A percentile compares a stretch with the other conserved stretches of the same genome.
Conservation (phyloP, 1,140 invertebrate genomes). For the Eufriesea mexicana region DNA sequence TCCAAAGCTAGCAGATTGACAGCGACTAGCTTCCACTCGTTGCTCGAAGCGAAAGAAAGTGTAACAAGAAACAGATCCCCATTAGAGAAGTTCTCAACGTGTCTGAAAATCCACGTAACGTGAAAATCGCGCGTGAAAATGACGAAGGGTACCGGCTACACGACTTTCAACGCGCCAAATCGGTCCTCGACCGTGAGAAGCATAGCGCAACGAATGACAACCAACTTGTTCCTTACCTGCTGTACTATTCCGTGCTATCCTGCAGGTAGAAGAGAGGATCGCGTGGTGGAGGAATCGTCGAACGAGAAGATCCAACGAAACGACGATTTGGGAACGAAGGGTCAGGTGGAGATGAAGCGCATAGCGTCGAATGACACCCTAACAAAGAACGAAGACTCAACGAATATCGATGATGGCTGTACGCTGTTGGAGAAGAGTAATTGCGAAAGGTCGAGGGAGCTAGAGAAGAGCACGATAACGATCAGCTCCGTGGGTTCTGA, state of each 20-base stretch:
- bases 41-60: too few relatives aligned
- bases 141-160: constrained; percentile 52
- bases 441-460: background rate
- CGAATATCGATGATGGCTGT: background rate
- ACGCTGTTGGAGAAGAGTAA: background rate
- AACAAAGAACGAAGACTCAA: background rate
- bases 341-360: background rate
- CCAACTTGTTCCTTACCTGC: constrained; percentile 56
- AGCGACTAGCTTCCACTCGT: too few relatives aligned
- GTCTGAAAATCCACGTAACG: background rate
- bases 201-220: constrained; percentile 51
- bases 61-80: too few relatives aligned
- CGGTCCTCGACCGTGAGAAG: constrained; percentile 31
- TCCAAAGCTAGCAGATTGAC: too few relatives aligned
- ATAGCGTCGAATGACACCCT: constrained; percentile 15
- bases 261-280: background rate
- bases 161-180: constrained; percentile 56
- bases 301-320: background rate
- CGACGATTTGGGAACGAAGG: background rate
- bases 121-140: constrained; percentile 31
- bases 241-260: constrained; percentile 56
- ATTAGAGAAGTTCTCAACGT: background rate
- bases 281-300: background rate
- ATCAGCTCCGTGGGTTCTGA: background rate
- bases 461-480: background rate